These are phyloP conservation scores for Cromileptes altivelis DNA, from an alignment of 2,113 vertebrate genomes.

Conservation along the genomic window DNA sequence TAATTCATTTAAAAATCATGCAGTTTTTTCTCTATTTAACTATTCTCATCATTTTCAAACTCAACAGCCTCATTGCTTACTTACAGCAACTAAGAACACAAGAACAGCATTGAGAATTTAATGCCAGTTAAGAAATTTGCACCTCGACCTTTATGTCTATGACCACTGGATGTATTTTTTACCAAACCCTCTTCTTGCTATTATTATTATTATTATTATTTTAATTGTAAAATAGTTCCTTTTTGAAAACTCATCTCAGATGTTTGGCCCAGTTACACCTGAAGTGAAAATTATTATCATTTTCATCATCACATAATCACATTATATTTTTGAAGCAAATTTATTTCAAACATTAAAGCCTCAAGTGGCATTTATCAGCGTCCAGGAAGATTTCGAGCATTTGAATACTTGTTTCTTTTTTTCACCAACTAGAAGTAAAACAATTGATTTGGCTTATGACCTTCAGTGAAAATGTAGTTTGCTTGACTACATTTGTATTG, in stretches of 20 bases:
- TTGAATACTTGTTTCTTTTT: too few species aligned
- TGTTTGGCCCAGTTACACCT: neutral
- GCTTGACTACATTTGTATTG: too few species aligned
- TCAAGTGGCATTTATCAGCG: too few species aligned
- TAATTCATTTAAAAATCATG: neutral
- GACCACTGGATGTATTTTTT: neutral
- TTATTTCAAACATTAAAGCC: too few species aligned
- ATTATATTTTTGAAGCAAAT: too few species aligned
- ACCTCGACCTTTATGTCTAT: neutral
- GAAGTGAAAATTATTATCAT: too few species aligned
- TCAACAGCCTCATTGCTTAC: too few species aligned
- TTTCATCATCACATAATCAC: too few species aligned
- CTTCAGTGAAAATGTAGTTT: too few species aligned
- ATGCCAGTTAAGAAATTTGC: neutral
- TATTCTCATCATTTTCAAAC: neutral
- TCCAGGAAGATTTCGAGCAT: too few species aligned
- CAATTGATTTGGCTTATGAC: too few species aligned
- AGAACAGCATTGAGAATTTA: neutral
- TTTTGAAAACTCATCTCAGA: neutral
- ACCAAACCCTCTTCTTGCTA: neutral
- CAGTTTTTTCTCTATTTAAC: neutral
- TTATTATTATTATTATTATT: neutral
- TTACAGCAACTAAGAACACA: neutral
- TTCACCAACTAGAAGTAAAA: too few species aligned
- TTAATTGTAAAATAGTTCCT: neutral